Base-by-base conservation (phyloP, 2,888 invertebrate species). In the Xestia sexstrigata region DNA sequence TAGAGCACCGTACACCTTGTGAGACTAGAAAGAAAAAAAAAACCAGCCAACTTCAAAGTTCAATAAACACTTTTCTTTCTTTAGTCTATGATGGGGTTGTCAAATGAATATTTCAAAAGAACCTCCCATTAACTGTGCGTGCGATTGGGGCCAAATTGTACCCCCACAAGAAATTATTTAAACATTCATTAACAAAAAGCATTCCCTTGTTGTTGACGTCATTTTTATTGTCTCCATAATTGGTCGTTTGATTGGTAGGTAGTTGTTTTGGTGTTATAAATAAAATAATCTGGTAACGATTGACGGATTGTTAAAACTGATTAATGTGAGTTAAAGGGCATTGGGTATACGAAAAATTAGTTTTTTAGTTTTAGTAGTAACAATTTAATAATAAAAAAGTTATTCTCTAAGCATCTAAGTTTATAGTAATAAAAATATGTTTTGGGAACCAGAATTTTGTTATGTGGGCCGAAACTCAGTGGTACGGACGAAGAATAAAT, bases 121-220 rank as follows among this genome's bases (percentile, higher is more conserved):
- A 35, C 73, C 84, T 65, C 68, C 74, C 74, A 89, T 89, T 89
- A 90, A 84, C 85, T 83, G 69, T 87, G 90, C 91, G 88, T 92
- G 90, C 75, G 63, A 69, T 66, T 66, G 35, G 72, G 81, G 84
- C 81, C 78, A 83, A 90, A 86, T 80, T 86, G 55, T 77, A 85
- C 82, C 82, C 82, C 83, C 86, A 80, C 86, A 82, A 89, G 79
- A 84, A 89, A 91, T 92, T 90, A 89, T 91, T 89, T 85, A 90
- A 90, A 89, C 90, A 90, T 93, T 93, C 91, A 93, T 93, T 93
- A 92, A 80, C 88, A 86, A 92, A 94, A 89, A 93, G 93, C 91
- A 84, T 92, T 92, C 83, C 92, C 93, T 91, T 92, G 92, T 94
- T 91, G 84, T 83, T 81, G 62, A 81, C 83, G 84, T 86, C 84